Percentiles rank a stretch among this genome's conserved stretches.
Evolutionary conservation across 2,113 vertebrate genomes (phyloP).

Genomic region (Pachycephala philippinensis): DNA sequence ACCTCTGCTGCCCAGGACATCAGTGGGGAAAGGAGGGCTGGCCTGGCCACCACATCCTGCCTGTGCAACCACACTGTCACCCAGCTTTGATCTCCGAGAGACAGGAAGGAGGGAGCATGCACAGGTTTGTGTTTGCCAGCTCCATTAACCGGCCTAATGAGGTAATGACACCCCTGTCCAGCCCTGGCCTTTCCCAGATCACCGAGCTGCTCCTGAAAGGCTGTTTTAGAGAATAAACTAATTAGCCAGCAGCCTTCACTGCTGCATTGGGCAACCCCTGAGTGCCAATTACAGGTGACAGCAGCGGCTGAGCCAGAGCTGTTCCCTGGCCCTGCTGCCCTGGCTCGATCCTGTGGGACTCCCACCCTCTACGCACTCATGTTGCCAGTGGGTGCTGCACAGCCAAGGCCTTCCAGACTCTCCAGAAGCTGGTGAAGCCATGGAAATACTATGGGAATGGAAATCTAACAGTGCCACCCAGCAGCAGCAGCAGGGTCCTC

Average conservation of each 20-base stretch:
- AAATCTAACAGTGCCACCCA: fast-evolving
- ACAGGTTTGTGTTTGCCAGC: neutral
- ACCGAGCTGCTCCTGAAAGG: neutral
- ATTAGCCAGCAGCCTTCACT: neutral
- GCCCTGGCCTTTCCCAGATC: neutral
- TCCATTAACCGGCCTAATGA: neutral
- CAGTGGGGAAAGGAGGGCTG: neutral
- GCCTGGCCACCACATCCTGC: neutral
- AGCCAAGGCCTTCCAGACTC: neutral
- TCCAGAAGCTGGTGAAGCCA: neutral
- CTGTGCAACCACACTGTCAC: fast-evolving
- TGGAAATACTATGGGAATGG: neutral
- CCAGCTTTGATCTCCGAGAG: neutral
- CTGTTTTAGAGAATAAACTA: neutral
- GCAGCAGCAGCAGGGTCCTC: neutral
- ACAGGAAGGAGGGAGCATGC: fast-evolving
- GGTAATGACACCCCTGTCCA: neutral
- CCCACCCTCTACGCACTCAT: fast-evolving
- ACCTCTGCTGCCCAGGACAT: neutral
- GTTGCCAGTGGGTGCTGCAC: neutral
- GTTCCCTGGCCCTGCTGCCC: fast-evolving
- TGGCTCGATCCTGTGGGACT: fast-evolving
- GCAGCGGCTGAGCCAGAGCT: neutral
- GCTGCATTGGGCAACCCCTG: neutral
- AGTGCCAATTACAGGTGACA: neutral